Base-by-base conservation (phyloP, 1,140 invertebrate species). In the Steinernema khuongi region DNA sequence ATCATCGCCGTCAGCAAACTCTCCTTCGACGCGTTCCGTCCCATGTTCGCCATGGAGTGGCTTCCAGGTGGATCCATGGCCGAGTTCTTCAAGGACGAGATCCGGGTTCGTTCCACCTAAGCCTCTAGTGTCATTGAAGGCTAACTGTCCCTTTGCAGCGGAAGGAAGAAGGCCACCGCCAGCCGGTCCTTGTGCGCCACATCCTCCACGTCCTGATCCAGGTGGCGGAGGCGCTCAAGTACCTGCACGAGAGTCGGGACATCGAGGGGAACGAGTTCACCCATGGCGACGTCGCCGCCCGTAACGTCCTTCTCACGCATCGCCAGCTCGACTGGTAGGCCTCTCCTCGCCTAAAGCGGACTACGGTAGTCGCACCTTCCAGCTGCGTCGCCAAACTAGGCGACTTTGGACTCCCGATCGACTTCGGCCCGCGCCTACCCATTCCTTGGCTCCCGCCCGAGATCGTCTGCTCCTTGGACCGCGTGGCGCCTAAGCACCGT, bases 1-100 rank as follows among this genome's bases (percentile, higher is more conserved):
- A 33, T 82, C 17, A 83, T 82, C 50, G 81, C 81, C n/a, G 81
- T 82, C 18, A 84, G 82, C 33, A 83, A 84, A 71, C 66, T 82
- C n/a, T 68, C 33, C n/a, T n/a, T 71, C 70, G 26, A 36, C 36
- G 81, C 80, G 18, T 83, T 82, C 68, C 80, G 81, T 18, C 81
- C 81, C 22, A 82, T 82, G 81, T 83, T 82, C 36, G 81, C 82
- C 0, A 84, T 82, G 81, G 81, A 82, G 69, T 82, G 81, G 81
- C 78, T 82, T 18, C 60, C 82, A 0, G 81, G 81, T 2, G 81
- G 81, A 32, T 80, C 77, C 14, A 67, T 82, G 66, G 81, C 81
- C 29, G 81, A 82, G 31, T 82, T 73, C 72, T 82, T 82, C 60
- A 66, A 80, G 33, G 80, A 83, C 26, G 78, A 82, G 60, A 80